Percentiles rank a stretch among this genome's conserved stretches.
Conservation (phyloP, 2,888 invertebrate genomes). For the Theretra japonica region DNA sequence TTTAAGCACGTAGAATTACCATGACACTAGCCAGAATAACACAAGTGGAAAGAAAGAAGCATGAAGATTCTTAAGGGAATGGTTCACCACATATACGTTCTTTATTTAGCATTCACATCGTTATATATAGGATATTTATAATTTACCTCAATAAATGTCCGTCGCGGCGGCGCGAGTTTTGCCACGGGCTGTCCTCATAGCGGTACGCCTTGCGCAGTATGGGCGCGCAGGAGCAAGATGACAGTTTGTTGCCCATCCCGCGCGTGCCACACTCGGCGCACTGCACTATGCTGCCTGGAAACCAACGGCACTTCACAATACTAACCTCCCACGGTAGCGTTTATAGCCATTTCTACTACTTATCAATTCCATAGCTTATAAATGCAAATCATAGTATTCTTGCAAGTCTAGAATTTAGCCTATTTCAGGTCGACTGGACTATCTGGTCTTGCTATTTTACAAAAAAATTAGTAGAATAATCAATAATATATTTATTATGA, state of each 20-base stretch:
- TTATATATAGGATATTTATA: too few relatives aligned
- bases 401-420: too few relatives aligned
- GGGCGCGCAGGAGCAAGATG: conserved; percentile 98
- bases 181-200: conserved; percentile 98
- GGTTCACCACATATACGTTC: too few relatives aligned
- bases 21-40: too few relatives aligned
- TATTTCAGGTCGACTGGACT: too few relatives aligned
- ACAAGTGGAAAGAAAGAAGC: too few relatives aligned
- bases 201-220: conserved; percentile 98
- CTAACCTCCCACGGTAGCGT: neutral
- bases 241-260: conserved; percentile 98
- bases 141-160: conserved; percentile 94
- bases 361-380: too few relatives aligned
- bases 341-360: neutral
- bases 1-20: too few relatives aligned
- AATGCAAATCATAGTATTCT: too few relatives aligned
- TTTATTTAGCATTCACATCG: too few relatives aligned
- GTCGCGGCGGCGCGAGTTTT: conserved; percentile 92
- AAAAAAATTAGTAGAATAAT: neutral
- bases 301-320: conserved; percentile 1
- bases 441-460: neutral
- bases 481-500: neutral
- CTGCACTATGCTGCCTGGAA: conserved; percentile 84
- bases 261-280: conserved; percentile 85
- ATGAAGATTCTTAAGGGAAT: too few relatives aligned